phyloP scores from a whole-genome alignment of 2,888 invertebrate species.

The Unio pictorum region DNA sequence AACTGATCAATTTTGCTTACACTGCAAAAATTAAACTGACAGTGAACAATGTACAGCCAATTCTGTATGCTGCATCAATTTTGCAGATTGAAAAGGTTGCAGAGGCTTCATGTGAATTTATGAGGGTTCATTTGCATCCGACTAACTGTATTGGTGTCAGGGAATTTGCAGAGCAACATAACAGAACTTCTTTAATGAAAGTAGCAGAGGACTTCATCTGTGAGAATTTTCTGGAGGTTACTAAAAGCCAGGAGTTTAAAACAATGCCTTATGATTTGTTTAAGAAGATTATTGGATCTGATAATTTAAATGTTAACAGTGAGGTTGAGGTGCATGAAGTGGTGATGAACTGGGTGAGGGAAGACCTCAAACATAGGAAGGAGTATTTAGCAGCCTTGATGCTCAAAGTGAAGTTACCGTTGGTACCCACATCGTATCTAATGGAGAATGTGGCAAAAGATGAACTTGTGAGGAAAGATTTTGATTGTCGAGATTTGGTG shows the following conservation, averaged over 20 bases:
- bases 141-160: slow-evolving; percentile 72
- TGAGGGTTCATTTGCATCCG: slow-evolving; percentile 71
- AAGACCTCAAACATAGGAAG: slow-evolving; percentile 60
- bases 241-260: slow-evolving; percentile 64
- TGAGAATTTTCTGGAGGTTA: slow-evolving; percentile 66
- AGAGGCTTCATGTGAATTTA: slow-evolving; percentile 72
- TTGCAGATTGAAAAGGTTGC: slow-evolving; percentile 72
- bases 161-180: slow-evolving; percentile 72
- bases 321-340: slow-evolving; percentile 70
- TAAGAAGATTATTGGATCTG: slow-evolving; percentile 62
- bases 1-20: slow-evolving; percentile 72
- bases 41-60: slow-evolving; percentile 71
- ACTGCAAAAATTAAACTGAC: slow-evolving; percentile 70
- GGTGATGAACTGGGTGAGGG: slow-evolving; percentile 71
- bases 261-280: slow-evolving; percentile 59
- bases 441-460: slow-evolving; percentile 68
- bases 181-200: slow-evolving; percentile 63
- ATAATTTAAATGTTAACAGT: slow-evolving; percentile 59
- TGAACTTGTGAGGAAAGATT: slow-evolving; percentile 58
- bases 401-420: slow-evolving; percentile 68
- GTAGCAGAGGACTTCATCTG: slow-evolving; percentile 66
- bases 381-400: slow-evolving; percentile 62
- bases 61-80: slow-evolving; percentile 73
- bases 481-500: slow-evolving; percentile 71
- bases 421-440: slow-evolving; percentile 68